A percentile compares a stretch with the other conserved stretches of the same genome.
These are phyloP conservation scores for Heterocephalus glaber DNA, from an alignment of 2,113 vertebrate genomes.

Conservation along the genomic window DNA sequence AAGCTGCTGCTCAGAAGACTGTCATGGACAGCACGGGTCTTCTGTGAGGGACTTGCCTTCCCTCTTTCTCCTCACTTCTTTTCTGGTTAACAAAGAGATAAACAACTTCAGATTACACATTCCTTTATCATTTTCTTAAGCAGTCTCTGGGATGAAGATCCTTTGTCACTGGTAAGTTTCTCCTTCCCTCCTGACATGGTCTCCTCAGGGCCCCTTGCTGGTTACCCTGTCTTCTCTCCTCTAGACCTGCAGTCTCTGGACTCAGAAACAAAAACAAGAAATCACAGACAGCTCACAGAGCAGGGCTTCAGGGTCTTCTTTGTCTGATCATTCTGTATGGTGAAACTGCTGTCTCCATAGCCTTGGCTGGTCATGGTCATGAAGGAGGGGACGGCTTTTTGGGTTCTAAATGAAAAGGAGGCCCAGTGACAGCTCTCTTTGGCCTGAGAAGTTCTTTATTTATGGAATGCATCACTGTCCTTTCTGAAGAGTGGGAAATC, in stretches of 20 bases:
- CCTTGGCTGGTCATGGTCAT: not conserved
- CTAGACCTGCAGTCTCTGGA: not conserved
- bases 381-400: not conserved
- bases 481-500: not conserved
- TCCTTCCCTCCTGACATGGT: too few species aligned
- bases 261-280: not conserved
- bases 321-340: not conserved
- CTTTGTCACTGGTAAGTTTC: not conserved
- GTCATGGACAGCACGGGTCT: not conserved
- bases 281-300: not conserved
- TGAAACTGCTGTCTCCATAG: not conserved
- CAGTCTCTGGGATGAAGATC: not conserved
- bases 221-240: not conserved
- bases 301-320: not conserved
- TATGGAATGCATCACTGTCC: not conserved
- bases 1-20: not conserved
- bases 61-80: not conserved
- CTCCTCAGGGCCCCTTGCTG: not conserved
- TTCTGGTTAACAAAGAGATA: not conserved
- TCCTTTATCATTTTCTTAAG: not conserved
- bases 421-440: not conserved
- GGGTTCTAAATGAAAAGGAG: not conserved
- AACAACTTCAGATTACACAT: not conserved
- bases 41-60: not conserved
- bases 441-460: not conserved